A percentile compares a stretch with the other conserved stretches of the same genome.
These are phyloP conservation scores for Vidua macroura DNA, from an alignment of 2,113 vertebrate genomes.

Conservation along the genomic window DNA sequence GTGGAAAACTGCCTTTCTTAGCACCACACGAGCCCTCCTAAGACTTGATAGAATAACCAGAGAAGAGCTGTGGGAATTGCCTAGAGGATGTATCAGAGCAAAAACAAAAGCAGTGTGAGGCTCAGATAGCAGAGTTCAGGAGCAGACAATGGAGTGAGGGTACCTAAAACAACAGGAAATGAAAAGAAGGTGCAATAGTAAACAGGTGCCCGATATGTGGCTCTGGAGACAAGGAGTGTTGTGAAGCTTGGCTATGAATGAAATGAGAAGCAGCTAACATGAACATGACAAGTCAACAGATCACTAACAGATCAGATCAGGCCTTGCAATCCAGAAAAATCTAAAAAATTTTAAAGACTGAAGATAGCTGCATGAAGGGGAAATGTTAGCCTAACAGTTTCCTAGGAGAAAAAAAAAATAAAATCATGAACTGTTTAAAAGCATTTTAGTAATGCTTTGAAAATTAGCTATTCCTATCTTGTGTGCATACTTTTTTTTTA, in stretches of 20 bases:
- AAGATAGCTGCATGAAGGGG: background rate
- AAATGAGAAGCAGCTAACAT: background rate
- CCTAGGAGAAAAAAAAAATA: background rate
- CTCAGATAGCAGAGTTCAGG: background rate
- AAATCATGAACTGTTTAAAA: background rate
- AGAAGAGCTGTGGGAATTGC: background rate
- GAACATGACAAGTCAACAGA: background rate
- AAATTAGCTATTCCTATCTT: background rate
- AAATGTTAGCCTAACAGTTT: background rate
- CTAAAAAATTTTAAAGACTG: background rate
- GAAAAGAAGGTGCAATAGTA: background rate
- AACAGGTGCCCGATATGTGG: background rate
- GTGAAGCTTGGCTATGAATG: background rate
- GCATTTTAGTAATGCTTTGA: background rate
- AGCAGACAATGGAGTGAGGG: background rate
- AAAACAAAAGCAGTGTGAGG: background rate
- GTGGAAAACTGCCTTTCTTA: background rate
- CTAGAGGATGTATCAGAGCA: background rate
- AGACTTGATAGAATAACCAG: background rate
- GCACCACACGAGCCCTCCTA: background rate
- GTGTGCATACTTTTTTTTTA: fast-evolving
- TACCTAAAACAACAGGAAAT: background rate
- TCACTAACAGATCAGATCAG: background rate
- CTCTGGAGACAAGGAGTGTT: background rate
- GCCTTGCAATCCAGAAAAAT: background rate